Base-by-base conservation (phyloP, 2,888 invertebrate genomes). In the Dryococelus australis region DNA sequence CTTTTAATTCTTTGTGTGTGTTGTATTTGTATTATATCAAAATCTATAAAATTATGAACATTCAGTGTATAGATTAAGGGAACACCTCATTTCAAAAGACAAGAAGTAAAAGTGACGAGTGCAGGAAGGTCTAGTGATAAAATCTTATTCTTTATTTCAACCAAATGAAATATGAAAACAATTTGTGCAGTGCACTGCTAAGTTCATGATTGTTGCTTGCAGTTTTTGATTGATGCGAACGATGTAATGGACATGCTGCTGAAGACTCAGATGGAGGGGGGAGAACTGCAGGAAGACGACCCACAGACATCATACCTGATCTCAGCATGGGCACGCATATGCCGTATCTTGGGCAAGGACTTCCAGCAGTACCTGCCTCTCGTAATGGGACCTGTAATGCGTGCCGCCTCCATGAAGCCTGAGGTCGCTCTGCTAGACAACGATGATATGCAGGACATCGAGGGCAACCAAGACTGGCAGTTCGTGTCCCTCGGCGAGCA, bases 261-360 rank as follows among this genome's bases (percentile, higher is more conserved):
- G 89, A 97, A 97, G 92, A 97, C 98, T 0, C 98, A 99, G 92
- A 95, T 96, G 12, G 97, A 97, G 91, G 96, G 96, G 89, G 96
- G 96, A 35, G 96, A 96, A 90, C 87, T 89, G 86, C 92, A 98
- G 89, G 98, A 98, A 89, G 99, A 99, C 91, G 99, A 99, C 93
- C 99, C 99, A 1, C 99, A 99, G 93, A 97, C 99, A 43, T 98
- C 98, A 20, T 99, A 99, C 93, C 96, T 99, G 92, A 99, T 99
- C 90, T 98, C 99, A 0, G 99, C 99, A 0, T 99, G 99, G 99
- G 98, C 99, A 0, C 95, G 99, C 90, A 99, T 99, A 93, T 99
- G 99, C 93, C 98, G 98, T 93, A 97, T 99, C 90, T 94, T 99
- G 92, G 96, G 96, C 92, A 96, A 94, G 91, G 96, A 97, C 90